Conservation (phyloP, 92 coral and sea anemone species). For the Bergia sp. region DNA sequence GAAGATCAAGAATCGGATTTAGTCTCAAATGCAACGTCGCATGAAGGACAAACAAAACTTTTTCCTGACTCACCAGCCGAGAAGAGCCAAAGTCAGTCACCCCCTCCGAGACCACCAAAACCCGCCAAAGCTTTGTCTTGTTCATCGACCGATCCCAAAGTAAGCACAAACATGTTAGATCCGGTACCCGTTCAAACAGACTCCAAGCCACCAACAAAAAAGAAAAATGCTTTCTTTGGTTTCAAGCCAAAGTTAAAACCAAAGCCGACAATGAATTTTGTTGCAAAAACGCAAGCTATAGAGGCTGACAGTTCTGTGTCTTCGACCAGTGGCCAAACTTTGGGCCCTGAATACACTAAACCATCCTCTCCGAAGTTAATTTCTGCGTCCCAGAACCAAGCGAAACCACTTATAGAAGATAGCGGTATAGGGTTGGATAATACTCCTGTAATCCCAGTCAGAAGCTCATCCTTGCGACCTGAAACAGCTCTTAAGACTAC, state of each 20-base stretch:
- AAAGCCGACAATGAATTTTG: not conserved
- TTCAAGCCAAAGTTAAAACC: not conserved
- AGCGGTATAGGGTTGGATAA: slow-evolving; percentile 25
- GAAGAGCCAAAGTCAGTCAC: not conserved
- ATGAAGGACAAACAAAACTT: not conserved
- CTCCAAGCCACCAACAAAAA: not conserved
- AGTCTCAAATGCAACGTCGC: no score
- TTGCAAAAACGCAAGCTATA: not conserved
- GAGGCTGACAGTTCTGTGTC: not conserved
- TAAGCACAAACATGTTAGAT: not conserved
- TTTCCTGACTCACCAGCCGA: not conserved
- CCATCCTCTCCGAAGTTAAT: not conserved
- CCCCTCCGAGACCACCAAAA: slow-evolving; percentile 27
- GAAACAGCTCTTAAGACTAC: not conserved
- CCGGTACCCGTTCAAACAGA: not conserved
- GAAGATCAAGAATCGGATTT: not conserved
- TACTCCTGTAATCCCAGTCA: not conserved
- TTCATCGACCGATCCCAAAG: not conserved
- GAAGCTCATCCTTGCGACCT: not conserved
- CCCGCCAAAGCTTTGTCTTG: not conserved
- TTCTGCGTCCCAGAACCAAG: not conserved
- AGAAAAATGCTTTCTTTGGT: not conserved
- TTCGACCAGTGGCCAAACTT: not conserved
- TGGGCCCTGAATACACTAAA: not conserved
- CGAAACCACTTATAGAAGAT: not conserved